Conservation (phyloP, 1,140 invertebrate species). For the Caenorhabditis latens region DNA sequence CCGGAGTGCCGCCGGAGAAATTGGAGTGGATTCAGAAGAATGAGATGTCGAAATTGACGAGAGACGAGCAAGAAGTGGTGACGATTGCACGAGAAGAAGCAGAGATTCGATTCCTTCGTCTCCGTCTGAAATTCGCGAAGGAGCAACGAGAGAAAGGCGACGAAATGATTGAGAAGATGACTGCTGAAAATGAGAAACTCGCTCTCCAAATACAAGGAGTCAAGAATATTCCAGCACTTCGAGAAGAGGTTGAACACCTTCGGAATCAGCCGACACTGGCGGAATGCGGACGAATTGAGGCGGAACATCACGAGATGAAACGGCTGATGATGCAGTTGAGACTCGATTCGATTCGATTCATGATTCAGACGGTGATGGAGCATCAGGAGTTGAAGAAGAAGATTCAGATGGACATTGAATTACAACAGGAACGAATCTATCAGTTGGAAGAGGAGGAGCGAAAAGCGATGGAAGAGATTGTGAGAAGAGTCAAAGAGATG, state of each 20-base stretch:
- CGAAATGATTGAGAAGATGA: background rate
- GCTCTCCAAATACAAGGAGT: background rate
- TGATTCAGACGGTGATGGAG: no score
- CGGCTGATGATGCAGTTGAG: no score
- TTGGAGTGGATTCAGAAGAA: background rate
- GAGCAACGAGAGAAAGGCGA: background rate
- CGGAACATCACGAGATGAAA: background rate
- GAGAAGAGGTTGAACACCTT: background rate
- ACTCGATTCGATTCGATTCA: no score
- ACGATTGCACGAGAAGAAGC: background rate
- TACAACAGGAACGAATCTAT: no score
- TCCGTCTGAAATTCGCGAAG: conserved; percentile 1
- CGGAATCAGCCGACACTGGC: background rate
- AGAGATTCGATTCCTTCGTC: conserved; percentile 6
- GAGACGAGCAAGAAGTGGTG: background rate
- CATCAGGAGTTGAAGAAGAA: no score
- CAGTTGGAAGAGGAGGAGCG: no score
- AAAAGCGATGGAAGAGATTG: no score
- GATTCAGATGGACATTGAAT: no score
- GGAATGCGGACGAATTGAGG: background rate
- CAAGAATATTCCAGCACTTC: background rate
- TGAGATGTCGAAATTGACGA: background rate
- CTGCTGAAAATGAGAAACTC: background rate
- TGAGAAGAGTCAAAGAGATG: no score
- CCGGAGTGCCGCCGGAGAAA: background rate